Conservation (phyloP, 1,140 invertebrate species). For the Ips typographus region DNA sequence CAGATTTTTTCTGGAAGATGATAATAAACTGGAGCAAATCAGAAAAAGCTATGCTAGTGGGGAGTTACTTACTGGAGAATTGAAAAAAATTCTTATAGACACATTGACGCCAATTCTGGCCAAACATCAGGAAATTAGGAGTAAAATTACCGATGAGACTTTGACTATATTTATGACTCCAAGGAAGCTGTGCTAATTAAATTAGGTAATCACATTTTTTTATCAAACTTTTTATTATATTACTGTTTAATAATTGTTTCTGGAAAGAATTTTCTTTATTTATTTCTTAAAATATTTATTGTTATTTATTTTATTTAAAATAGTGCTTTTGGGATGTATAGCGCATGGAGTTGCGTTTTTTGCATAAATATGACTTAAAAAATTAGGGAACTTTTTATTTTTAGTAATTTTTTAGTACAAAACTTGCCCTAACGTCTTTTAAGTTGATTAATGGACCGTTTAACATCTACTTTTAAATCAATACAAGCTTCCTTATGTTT, state of each 20-base stretch:
- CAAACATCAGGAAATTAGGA: slow-evolving; percentile 80
- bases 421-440: too few relatives aligned
- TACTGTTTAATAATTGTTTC: too few relatives aligned
- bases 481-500: slow-evolving; percentile 40
- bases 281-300: too few relatives aligned
- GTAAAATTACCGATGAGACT: slow-evolving; percentile 82
- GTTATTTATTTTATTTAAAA: too few relatives aligned
- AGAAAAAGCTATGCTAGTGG: slow-evolving; percentile 85
- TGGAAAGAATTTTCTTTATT: too few relatives aligned
- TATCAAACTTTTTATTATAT: too few relatives aligned
- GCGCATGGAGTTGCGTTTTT: too few relatives aligned
- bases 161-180: slow-evolving; percentile 84
- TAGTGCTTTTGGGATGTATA: too few relatives aligned
- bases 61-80: slow-evolving; percentile 87
- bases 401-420: too few relatives aligned
- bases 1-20: slow-evolving; percentile 93
- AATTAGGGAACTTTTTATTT: too few relatives aligned
- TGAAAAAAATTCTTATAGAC: slow-evolving; percentile 91
- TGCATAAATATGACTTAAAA: too few relatives aligned
- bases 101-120: slow-evolving; percentile 72
- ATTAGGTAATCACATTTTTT: too few relatives aligned
- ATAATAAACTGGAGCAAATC: slow-evolving; percentile 78
- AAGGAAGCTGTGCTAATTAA: slow-evolving; percentile 62
- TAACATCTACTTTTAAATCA: slow-evolving; percentile 21
- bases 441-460: neutral